A percentile compares a stretch with the other conserved stretches of the same genome.
phyloP scores from a whole-genome alignment of 2,888 invertebrate species.

The Stenotaenia linearis region DNA sequence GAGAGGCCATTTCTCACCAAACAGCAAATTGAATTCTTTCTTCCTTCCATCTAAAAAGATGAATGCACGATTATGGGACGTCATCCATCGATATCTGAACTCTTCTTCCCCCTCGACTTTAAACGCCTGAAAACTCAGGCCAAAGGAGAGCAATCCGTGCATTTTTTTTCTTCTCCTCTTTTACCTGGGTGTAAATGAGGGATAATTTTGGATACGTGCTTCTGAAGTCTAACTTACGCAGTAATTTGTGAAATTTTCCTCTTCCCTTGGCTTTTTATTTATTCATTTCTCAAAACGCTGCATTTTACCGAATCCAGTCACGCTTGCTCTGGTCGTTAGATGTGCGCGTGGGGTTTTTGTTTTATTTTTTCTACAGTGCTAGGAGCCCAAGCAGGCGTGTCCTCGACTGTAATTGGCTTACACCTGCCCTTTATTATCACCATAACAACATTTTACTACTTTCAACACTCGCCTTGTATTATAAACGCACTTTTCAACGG shows the following conservation, averaged over 20 bases:
- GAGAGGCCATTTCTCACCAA: conserved; percentile 6
- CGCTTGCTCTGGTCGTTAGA: not conserved
- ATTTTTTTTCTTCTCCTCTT: not conserved
- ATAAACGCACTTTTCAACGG: not conserved
- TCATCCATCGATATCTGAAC: conserved; percentile 1
- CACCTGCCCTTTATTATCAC: conserved; percentile 14
- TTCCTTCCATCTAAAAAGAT: conserved; percentile 10
- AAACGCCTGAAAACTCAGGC: not conserved
- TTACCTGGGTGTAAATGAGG: not conserved
- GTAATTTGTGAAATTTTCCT: not conserved
- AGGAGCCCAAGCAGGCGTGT: not conserved
- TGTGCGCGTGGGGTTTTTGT: conserved; percentile 10
- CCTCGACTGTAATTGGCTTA: conserved; percentile 14
- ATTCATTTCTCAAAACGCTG: not conserved
- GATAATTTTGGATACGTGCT: conserved; percentile 1
- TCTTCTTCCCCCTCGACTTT: not conserved
- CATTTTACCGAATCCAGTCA: not conserved
- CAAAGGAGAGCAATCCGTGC: not conserved
- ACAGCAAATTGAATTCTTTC: conserved; percentile 15
- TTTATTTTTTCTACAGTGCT: not conserved
- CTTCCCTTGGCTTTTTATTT: not conserved
- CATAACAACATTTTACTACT: conserved; percentile 19
- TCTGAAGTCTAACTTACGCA: not conserved
- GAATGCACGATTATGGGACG: conserved; percentile 7
- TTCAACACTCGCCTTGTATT: conserved; percentile 7